Evolutionary conservation across 1,140 invertebrate genomes (phyloP), one percentile per base, ranked within the genome.

Genomic region (Lutraria rhynchaena): DNA sequence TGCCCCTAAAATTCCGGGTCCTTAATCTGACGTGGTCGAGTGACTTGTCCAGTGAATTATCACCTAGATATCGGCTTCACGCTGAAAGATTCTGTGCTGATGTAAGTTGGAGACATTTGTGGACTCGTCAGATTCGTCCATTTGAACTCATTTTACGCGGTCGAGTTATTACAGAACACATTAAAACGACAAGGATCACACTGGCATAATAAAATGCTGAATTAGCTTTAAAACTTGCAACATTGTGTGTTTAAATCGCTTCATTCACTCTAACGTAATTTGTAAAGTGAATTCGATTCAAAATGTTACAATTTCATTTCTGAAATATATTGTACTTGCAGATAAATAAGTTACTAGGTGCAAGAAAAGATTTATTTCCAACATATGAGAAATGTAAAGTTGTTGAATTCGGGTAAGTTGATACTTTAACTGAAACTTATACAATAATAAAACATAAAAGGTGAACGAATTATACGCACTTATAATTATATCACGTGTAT

Each of bases 361-460:
- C 67, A 19, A 60, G 69, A 53, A 44, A 27, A 60, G 69, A 73
- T 53, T 37, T 81, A 17, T 81, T 81, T 33, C 57, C 78, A 29
- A 61, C 67, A 73, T 81, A 71, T 24, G 78, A 81, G 53, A 81
- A 81, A 61, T 81, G 78, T 57, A 73, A 74, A 51, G 78, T 81
- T 53, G 46, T 51, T 11, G 41, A 65, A 55, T 81, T 71, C 55
- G 70, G 77, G 78, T 81, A 81, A 63, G 77, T 46, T 37, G 17
- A 4, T 60, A 22, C 29, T 31, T 17, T n/a, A n/a, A n/a, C n/a
- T n/a, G n/a, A n/a, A n/a, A 53, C 24, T 19, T 53, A 9, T n/a
- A 53, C 19, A n/a, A n/a, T n/a, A n/a, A n/a, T n/a, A n/a, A n/a
- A n/a, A n/a, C n/a, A n/a, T n/a, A n/a, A n/a, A n/a, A n/a, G n/a